phyloP scores from a whole-genome alignment of 2,797 vertebrate genomes.

The Champsocephalus gunnari region DNA sequence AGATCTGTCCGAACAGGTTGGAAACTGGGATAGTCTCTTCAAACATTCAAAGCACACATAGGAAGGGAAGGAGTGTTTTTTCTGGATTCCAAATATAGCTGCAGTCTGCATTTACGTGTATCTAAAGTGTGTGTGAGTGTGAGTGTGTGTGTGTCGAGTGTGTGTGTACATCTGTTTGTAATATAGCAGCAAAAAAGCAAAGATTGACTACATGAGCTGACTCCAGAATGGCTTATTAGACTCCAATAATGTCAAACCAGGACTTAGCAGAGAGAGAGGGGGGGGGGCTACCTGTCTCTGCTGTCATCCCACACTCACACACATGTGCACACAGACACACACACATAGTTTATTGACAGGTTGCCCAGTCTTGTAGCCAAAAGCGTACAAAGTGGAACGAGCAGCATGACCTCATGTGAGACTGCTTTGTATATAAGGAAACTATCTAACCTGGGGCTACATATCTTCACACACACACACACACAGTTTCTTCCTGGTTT shows the following conservation, averaged over 20 bases:
- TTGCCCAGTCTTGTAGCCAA: constrained; percentile 4
- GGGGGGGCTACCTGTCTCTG: constrained; percentile 32
- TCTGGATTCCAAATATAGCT: constrained; percentile 57
- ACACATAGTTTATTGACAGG: constrained; percentile 21
- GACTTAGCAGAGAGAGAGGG: constrained; percentile 45
- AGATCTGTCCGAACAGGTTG: constrained; percentile 25
- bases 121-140: not conserved
- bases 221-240: constrained; percentile 64
- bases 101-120: constrained; percentile 50
- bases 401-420: constrained; percentile 55
- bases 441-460: constrained; percentile 31
- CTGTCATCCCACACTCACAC: constrained; percentile 31
- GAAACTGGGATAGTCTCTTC: constrained; percentile 41
- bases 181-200: constrained; percentile 66
- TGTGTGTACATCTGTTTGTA: constrained; percentile 67
- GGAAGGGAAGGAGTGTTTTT: constrained; percentile 29
- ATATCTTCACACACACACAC: constrained; percentile 8
- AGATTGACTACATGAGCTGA: constrained; percentile 66
- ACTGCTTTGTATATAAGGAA: constrained; percentile 30
- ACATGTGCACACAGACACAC: constrained; percentile 5
- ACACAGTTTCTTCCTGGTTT: constrained; percentile 28
- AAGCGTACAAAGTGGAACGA: constrained; percentile 36
- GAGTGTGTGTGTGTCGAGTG: not conserved
- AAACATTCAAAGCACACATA: constrained; percentile 55
- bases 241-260: constrained; percentile 61